Conservation (phyloP, 2,888 invertebrate genomes). For the Cistogaster globosa region DNA sequence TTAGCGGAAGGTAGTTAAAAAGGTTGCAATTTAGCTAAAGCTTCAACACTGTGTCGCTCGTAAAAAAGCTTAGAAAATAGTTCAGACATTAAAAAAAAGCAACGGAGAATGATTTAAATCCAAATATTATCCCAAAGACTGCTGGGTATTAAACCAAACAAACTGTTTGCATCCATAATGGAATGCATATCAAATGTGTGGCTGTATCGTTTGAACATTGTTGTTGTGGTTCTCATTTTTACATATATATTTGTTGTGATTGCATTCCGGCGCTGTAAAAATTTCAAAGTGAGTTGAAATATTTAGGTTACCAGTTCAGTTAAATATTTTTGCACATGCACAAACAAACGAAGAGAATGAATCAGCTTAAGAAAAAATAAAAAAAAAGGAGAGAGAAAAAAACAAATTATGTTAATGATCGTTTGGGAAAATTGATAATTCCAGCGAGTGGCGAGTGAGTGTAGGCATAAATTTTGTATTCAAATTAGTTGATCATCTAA, state of each 20-base stretch:
- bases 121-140: not conserved
- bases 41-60: too few species aligned
- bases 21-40: too few species aligned
- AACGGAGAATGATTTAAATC: too few species aligned
- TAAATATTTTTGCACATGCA: not conserved
- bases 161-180: slow-evolving; percentile 40
- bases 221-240: slow-evolving; percentile 9
- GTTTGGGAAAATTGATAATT: slow-evolving; percentile 60
- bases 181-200: slow-evolving; percentile 52
- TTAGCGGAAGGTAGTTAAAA: too few species aligned
- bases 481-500: slow-evolving; percentile 55
- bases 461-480: slow-evolving; percentile 54
- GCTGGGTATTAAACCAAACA: slow-evolving; percentile 8
- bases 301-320: slow-evolving; percentile 71
- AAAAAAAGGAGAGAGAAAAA: not conserved
- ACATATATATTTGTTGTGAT: slow-evolving; percentile 3
- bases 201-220: slow-evolving; percentile 44
- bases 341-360: slow-evolving; percentile 13
- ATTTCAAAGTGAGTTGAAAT: slow-evolving; percentile 50
- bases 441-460: slow-evolving; percentile 47
- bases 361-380: slow-evolving; percentile 19
- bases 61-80: too few species aligned
- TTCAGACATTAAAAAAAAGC: too few species aligned
- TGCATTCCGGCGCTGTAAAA: slow-evolving; percentile 53
- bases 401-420: slow-evolving; percentile 63